Base-by-base conservation (phyloP, 1,140 invertebrate genomes). In the Drosophila nikananu region DNA sequence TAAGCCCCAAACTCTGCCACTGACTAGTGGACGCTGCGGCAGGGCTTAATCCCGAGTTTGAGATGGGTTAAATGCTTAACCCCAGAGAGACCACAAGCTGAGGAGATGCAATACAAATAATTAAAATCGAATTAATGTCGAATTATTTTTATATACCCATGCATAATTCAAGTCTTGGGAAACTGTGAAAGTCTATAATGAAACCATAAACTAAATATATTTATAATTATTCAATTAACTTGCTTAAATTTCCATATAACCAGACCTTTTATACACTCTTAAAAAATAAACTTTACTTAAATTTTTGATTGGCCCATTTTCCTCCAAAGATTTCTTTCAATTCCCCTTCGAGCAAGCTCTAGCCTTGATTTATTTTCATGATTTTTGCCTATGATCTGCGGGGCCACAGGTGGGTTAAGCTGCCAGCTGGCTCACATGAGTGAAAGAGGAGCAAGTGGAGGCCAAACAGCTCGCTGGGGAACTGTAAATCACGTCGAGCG, bases 401-500 rank as follows among this genome's bases (percentile, higher is more conserved):
- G 30, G 44, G 62, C 35, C 66, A 52, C 66, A 48, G 48, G 66
- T 52, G 46, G 63, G 66, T 70, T 70, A 70, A 70, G 46, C 44
- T n/a, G 23, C 41, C 48, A 32, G 35, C 46, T 66, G 62, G 39
- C 63, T n/a, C n/a, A 27, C 67, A 66, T 54, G 67, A 19, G 19
- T 49, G 42, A 23, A n/a, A 32, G 25, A 19, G 72, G 65, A 25
- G 61, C 30, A 39, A 25, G 35, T 51, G 37, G 37, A 30, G 68
- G 68, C 70, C 42, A 67, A 87, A 87, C 76, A 74, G 84, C 79
- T 81, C 86, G 79, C 86, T 70, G 75, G 86, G 86, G 86, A 86
- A 91, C 75, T 81, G 86, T 89, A 89, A 89, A 89, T 89, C 86
- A 89, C 86, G 86, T 71, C 86, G 76, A 80, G 81, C 86, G 59